phyloP scores from a whole-genome alignment of 1,140 invertebrate species.

The Formica selysi region DNA sequence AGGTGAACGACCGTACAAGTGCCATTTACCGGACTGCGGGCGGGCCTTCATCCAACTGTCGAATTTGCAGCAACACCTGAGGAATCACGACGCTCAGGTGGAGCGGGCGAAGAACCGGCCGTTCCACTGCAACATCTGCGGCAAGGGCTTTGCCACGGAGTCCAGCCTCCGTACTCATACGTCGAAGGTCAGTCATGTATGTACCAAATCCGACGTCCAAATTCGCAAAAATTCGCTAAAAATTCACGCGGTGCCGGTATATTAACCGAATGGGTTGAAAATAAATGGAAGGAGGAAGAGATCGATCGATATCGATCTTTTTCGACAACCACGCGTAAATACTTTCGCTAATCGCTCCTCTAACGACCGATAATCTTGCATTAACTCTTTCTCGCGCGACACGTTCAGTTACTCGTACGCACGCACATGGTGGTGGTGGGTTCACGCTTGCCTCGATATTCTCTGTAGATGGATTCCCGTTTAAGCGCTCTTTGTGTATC shows the following conservation, averaged over 20 bases:
- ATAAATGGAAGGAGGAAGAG: conserved; percentile 33
- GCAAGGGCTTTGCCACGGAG: conserved; percentile 98
- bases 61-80: conserved; percentile 98
- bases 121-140: conserved; percentile 98
- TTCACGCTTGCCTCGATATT: conserved; percentile 81
- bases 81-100: conserved; percentile 98
- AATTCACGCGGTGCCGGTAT: conserved; percentile 72
- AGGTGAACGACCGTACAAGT: conserved; percentile 99
- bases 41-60: conserved; percentile 98
- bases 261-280: conserved; percentile 55
- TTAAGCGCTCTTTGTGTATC: conserved; percentile 55
- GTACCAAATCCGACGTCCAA: conserved; percentile 87
- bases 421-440: conserved; percentile 83
- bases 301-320: conserved; percentile 16
- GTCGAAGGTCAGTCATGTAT: conserved; percentile 96
- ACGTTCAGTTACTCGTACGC: conserved; percentile 69
- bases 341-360: conserved; percentile 54
- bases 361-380: conserved; percentile 51
- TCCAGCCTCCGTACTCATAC: conserved; percentile 97
- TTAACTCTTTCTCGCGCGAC: conserved; percentile 62
- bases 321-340: conserved; percentile 31
- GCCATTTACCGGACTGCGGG: conserved; percentile 97
- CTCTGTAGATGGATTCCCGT: conserved; percentile 62
- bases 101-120: conserved; percentile 97
- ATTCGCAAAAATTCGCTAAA: conserved; percentile 76